phyloP scores from a whole-genome alignment of 2,797 vertebrate species.

The Pangasius macronema region DNA sequence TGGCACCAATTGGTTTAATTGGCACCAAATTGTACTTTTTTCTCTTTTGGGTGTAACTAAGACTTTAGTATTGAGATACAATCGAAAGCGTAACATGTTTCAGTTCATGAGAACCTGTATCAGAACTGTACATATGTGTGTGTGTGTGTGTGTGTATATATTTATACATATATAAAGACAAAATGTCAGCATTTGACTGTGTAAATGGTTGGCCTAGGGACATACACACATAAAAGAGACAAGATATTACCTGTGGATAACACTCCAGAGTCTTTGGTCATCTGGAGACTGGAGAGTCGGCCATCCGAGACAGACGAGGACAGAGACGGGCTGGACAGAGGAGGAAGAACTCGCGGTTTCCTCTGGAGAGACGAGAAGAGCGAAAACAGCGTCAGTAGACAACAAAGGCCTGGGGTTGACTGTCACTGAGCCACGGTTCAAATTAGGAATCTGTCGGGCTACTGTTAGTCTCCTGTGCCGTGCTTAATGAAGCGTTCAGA shows the following conservation, averaged over 20 bases:
- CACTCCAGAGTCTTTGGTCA: slow-evolving; percentile 76
- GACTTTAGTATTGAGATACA: too few relatives aligned
- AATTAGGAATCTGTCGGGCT: not conserved
- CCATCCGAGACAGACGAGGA: slow-evolving; percentile 71
- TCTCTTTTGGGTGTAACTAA: not conserved
- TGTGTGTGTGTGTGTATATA: too few relatives aligned
- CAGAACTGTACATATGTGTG: too few relatives aligned
- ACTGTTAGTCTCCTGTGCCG: not conserved
- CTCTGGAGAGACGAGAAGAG: slow-evolving; percentile 69
- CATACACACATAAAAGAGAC: not conserved
- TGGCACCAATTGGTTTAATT: not conserved
- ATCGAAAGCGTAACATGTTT: too few relatives aligned
- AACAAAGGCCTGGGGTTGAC: slow-evolving; percentile 40
- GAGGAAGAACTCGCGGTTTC: slow-evolving; percentile 72
- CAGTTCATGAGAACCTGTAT: too few relatives aligned
- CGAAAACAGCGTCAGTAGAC: slow-evolving; percentile 50
- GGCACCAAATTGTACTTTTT: not conserved
- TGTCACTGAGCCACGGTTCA: slow-evolving; percentile 7
- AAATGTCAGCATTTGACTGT: too few relatives aligned
- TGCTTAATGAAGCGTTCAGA: slow-evolving; percentile 48
- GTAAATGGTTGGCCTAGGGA: too few relatives aligned
- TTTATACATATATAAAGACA: too few relatives aligned
- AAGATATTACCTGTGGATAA: slow-evolving; percentile 90
- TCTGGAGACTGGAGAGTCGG: slow-evolving; percentile 63
- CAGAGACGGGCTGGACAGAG: slow-evolving; percentile 65